These are phyloP conservation scores for Eupithecia exiguata DNA, from an alignment of 2,888 invertebrate species.

Conservation along the genomic window DNA sequence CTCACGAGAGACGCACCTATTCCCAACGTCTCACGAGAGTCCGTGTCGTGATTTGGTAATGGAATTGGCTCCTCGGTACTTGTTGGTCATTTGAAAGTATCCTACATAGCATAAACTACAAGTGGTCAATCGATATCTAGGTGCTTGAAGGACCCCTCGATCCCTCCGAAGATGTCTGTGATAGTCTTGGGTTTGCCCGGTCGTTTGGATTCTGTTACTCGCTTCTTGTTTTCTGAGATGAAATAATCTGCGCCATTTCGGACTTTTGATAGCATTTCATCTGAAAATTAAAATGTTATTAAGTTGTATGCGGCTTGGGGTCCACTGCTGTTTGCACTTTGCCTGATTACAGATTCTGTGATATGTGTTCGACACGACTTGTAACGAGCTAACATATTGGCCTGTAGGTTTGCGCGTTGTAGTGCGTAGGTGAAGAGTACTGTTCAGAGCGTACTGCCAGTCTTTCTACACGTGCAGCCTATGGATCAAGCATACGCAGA, in stretches of 20 bases:
- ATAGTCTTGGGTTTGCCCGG: constrained; percentile 86
- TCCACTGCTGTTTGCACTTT: too few relatives aligned
- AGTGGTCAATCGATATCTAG: constrained; percentile 84
- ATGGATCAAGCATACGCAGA: too few relatives aligned
- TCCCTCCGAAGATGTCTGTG: constrained; percentile 86
- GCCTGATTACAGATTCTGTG: too few relatives aligned
- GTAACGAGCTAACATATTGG: too few relatives aligned
- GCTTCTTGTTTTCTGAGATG: constrained; percentile 79
- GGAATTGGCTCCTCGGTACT: background rate
- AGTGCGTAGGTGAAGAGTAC: too few relatives aligned
- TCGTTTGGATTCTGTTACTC: constrained; percentile 84
- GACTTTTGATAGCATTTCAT: constrained; percentile 60
- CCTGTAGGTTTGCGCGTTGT: too few relatives aligned
- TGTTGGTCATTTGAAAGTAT: background rate
- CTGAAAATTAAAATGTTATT: constrained; percentile 54
- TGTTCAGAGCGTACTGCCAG: too few relatives aligned
- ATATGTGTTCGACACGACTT: too few relatives aligned
- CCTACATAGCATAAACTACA: background rate
- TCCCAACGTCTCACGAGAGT: too few relatives aligned
- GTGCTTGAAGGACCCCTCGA: constrained; percentile 88
- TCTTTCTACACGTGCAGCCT: too few relatives aligned
- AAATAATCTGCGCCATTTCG: constrained; percentile 66
- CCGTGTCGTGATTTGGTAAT: too few relatives aligned
- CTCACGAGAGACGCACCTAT: too few relatives aligned
- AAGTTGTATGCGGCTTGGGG: background rate